Conservation (phyloP, 2,888 invertebrate genomes). For the Thymelicus sylvestris region DNA sequence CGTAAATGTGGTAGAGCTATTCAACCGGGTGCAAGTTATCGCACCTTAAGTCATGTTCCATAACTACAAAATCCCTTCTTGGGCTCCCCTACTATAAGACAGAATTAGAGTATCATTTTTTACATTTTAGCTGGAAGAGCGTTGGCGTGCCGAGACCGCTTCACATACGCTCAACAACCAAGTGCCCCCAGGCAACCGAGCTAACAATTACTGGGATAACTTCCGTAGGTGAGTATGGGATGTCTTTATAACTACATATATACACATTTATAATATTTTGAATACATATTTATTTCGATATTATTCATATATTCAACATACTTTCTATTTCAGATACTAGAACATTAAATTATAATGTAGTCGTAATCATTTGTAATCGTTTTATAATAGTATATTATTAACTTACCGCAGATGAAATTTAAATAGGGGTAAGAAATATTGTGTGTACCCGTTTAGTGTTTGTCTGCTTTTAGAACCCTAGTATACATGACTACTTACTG, state of each 20-base stretch:
- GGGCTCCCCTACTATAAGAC: too few species aligned
- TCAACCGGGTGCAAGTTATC: too few species aligned
- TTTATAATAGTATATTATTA: constrained; percentile 17
- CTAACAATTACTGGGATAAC: constrained; percentile 98
- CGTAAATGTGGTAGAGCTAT: too few species aligned
- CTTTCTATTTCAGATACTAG: constrained; percentile 77
- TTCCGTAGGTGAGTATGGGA: constrained; percentile 87
- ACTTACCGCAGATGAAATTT: constrained; percentile 45
- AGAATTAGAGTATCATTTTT: neutral
- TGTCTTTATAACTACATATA: neutral
- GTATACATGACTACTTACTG: neutral
- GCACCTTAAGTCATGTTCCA: too few species aligned
- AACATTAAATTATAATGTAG: constrained; percentile 42
- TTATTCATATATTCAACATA: constrained; percentile 3
- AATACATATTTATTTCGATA: neutral
- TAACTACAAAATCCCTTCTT: too few species aligned
- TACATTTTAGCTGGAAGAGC: constrained; percentile 75
- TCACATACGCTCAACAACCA: constrained; percentile 92
- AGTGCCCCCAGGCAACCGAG: constrained; percentile 95
- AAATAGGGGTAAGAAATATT: constrained; percentile 58
- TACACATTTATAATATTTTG: neutral
- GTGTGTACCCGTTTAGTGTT: constrained; percentile 47
- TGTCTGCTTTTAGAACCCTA: constrained; percentile 17
- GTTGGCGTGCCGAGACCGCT: constrained; percentile 76
- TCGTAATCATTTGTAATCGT: constrained; percentile 38